Evolutionary conservation across 2,797 vertebrate genomes (phyloP).

Genomic region (Tiaroga cobitis): DNA sequence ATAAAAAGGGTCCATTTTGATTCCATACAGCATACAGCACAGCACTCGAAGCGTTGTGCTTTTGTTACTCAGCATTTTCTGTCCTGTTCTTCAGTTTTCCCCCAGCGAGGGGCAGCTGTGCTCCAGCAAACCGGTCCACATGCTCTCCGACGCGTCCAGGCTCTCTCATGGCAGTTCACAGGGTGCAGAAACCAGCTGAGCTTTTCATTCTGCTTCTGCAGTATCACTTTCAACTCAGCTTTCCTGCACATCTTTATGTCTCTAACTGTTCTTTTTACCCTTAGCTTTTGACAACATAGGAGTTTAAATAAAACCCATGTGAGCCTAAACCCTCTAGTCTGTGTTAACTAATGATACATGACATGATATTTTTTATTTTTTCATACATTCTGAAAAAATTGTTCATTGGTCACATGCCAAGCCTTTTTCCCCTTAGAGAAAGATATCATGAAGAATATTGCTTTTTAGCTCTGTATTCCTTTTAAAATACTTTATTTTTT

Average conservation of each 20-base stretch:
- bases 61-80: background rate
- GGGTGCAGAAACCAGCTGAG: constrained; percentile 55
- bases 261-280: background rate
- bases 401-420: background rate
- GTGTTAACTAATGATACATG: background rate
- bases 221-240: constrained; percentile 35
- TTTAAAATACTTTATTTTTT: no score
- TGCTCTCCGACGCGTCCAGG: background rate
- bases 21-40: background rate
- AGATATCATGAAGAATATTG: no score
- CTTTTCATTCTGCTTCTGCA: constrained; percentile 41
- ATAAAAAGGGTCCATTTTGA: background rate
- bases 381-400: no score
- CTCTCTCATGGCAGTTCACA: constrained; percentile 18
- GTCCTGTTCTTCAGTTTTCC: background rate
- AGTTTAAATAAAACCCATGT: background rate
- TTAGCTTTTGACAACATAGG: constrained; percentile 20
- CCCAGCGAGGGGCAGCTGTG: constrained; percentile 52
- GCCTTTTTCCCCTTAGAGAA: background rate
- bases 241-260: background rate
- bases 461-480: no score
- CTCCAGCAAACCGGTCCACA: constrained; percentile 3
- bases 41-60: no score
- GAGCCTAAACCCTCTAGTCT: background rate
- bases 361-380: background rate